These are phyloP conservation scores for Phthorimaea operculella DNA, from an alignment of 1,140 invertebrate species.

Conservation along the genomic window DNA sequence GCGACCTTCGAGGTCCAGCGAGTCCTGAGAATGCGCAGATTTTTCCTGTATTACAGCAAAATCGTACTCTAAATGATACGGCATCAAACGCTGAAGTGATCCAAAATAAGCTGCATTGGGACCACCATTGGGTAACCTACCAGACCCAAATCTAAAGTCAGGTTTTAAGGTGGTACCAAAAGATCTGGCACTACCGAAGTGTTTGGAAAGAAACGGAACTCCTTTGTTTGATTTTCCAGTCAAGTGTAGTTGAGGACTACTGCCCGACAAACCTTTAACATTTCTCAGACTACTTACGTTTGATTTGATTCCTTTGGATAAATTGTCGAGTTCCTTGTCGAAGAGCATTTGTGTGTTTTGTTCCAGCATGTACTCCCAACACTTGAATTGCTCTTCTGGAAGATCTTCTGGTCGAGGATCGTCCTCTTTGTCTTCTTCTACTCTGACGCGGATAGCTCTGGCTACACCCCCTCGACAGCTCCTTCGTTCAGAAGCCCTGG, in stretches of 20 bases:
- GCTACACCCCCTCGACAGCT: conserved; percentile 70
- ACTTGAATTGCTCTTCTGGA: conserved; percentile 89
- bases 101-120: conserved; percentile 88
- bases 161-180: conserved; percentile 52
- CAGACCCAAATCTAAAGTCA: conserved; percentile 61
- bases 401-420: conserved; percentile 67
- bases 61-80: conserved; percentile 86
- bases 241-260: conserved; percentile 70
- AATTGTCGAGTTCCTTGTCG: conserved; percentile 86
- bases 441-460: conserved; percentile 66
- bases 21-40: conserved; percentile 71
- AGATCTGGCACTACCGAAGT: conserved; percentile 83
- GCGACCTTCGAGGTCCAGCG: conserved; percentile 79
- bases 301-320: conserved; percentile 73
- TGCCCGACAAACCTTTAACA: conserved; percentile 66
- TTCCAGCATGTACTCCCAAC: conserved; percentile 93
- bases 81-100: conserved; percentile 83
- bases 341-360: conserved; percentile 90
- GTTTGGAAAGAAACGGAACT: conserved; percentile 75
- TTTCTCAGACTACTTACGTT: conserved; percentile 61
- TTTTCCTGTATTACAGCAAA: conserved; percentile 84
- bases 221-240: conserved; percentile 57
- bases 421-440: conserved; percentile 72
- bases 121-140: conserved; percentile 71
- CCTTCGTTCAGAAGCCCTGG: conserved; percentile 60